Evolutionary conservation across 2,113 vertebrate species (phyloP), one percentile per base, ranked within the genome.

Genomic region (Archilochus colubris): DNA sequence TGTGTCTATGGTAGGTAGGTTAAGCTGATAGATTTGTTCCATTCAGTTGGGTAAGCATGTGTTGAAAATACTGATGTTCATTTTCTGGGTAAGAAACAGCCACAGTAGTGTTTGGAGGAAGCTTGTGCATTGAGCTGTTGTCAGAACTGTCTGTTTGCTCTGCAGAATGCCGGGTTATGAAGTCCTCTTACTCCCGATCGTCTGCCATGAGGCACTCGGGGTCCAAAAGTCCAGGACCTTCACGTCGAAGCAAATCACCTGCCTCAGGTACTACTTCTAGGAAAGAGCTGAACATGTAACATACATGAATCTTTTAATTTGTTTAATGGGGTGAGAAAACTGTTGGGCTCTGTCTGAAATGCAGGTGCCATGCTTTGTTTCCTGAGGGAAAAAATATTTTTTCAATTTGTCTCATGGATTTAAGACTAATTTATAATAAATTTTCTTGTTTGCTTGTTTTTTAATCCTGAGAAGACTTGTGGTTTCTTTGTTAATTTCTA

Each of bases 201-300:
- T 94, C 98, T 73, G 98, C 97, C 64, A 85, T 97, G 10, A 98
- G 98, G 51, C 79, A 98, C 62, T 36, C 97, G 33, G 98, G 98
- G n/a, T 98, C 96, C 68, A 99, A 98, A 96, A 99, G 99, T 92
- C 99, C 99, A 3, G 98, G 98, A 74, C 90, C 94, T 36, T 98
- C 98, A 9, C 98, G 98, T 12, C 98, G 99, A 94, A 99, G 98
- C 98, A 99, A 99, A 89, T 99, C 99, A 40, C 99, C 99, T 28
- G 97, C 98, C 83, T 97, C 99, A 98, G 98, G 99, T 99, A 97
- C 62, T 96, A 3, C 62, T 68, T 43, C 27, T 46, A 10, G 61
- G 24, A 63, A 82, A 72, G 44, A 43, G 7, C 50, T 84, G 30
- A 70, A 23, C 4, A 8, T 0, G 1, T 21, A 17, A 53, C 91